Conservation (phyloP, 2,113 vertebrate species). For the Onychostruthus taczanowskii region DNA sequence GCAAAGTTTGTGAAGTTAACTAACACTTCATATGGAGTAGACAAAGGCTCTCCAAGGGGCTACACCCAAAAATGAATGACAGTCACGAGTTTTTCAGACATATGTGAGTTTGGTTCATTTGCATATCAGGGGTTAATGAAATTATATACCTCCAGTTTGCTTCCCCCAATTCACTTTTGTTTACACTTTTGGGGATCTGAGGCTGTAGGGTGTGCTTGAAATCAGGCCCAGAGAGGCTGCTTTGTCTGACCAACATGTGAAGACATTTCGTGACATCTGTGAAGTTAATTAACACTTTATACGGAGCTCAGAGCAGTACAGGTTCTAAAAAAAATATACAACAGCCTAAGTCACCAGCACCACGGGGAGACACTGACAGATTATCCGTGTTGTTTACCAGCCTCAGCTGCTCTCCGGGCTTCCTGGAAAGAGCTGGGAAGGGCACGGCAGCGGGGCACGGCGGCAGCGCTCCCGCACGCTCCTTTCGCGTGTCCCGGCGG, state of each 20-base stretch:
- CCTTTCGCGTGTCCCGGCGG: neutral
- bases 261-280: neutral
- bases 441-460: too few species aligned
- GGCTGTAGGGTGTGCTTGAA: neutral
- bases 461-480: neutral
- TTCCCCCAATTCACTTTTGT: neutral
- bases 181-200: neutral
- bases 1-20: too few species aligned
- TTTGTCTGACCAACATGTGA: neutral
- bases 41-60: neutral
- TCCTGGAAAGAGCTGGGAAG: neutral
- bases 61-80: neutral
- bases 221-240: neutral
- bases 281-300: neutral
- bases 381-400: neutral
- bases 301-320: accelerated
- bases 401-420: neutral
- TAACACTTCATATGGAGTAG: neutral
- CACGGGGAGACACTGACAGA: accelerated
- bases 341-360: too few species aligned
- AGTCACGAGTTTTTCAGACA: neutral
- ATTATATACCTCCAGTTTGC: neutral
- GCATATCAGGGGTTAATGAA: neutral
- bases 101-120: too few species aligned
- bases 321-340: accelerated